Conservation (phyloP, 2,113 vertebrate genomes). For the Pituophis catenifer region DNA sequence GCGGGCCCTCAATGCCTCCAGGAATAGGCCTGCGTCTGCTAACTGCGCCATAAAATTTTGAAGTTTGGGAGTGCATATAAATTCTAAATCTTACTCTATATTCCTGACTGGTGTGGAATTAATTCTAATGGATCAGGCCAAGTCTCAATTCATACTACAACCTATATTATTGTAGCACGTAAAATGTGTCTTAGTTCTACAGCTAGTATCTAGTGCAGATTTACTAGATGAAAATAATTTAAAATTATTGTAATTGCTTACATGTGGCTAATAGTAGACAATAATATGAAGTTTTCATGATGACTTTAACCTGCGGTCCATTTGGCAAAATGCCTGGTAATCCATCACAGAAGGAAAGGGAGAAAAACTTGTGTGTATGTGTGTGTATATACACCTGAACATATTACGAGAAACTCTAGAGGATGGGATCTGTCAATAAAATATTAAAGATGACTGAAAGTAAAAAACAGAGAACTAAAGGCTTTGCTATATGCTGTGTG, state of each 20-base stretch:
- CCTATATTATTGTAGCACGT: background rate
- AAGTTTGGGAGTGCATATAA: background rate
- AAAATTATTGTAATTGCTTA: background rate
- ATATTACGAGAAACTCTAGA: conserved; percentile 12
- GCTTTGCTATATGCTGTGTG: background rate
- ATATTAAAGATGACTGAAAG: conserved; percentile 20
- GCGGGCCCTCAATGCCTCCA: too few relatives aligned
- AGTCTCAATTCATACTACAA: background rate
- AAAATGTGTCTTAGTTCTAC: background rate
- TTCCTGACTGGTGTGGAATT: background rate
- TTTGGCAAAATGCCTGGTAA: background rate
- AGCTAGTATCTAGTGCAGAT: background rate
- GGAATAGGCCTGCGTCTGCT: too few relatives aligned
- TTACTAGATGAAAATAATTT: background rate
- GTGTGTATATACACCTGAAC: conserved; percentile 15
- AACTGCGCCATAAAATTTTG: background rate
- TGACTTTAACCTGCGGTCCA: background rate
- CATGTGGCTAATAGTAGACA: background rate
- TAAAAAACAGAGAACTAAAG: conserved; percentile 7
- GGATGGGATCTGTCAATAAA: background rate
- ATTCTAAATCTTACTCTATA: background rate
- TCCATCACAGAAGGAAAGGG: background rate
- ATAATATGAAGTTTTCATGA: background rate
- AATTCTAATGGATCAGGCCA: background rate
- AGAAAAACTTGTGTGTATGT: background rate